These are phyloP conservation scores for Macrotis lagotis DNA, from an alignment of 2,113 vertebrate genomes.

Conservation along the genomic window DNA sequence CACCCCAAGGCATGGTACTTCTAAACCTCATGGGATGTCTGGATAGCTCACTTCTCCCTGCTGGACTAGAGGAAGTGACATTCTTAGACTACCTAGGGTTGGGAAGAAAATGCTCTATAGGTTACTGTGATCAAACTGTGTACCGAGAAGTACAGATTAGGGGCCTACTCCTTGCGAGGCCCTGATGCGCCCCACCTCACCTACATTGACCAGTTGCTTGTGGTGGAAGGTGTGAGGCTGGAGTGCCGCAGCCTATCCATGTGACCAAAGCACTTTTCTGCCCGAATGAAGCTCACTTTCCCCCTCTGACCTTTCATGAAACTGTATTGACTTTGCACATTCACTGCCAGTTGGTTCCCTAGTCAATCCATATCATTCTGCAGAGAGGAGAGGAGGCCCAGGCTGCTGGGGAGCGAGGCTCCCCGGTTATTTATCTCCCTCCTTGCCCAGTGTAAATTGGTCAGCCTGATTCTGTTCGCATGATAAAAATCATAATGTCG, in stretches of 20 bases:
- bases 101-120: not conserved
- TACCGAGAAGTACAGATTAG: not conserved
- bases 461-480: constrained; percentile 83
- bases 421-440: constrained; percentile 84
- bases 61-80: not conserved
- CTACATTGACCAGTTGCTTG: not conserved
- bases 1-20: too few species aligned
- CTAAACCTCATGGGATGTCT: not conserved
- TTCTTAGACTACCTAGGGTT: not conserved
- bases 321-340: constrained; percentile 73
- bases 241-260: not conserved
- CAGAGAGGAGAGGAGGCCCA: constrained; percentile 63
- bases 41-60: not conserved
- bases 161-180: not conserved
- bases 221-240: not conserved
- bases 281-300: constrained; percentile 41
- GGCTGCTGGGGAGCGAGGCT: constrained; percentile 81
- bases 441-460: constrained; percentile 84
- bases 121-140: not conserved
- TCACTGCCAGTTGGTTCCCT: constrained; percentile 62
- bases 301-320: constrained; percentile 56
- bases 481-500: constrained; percentile 86
- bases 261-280: constrained; percentile 56
- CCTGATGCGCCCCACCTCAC: not conserved
- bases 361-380: constrained; percentile 80